These are phyloP conservation scores for Rhamphomyia laevipes DNA, from an alignment of 2,888 invertebrate genomes.

Conservation along the genomic window DNA sequence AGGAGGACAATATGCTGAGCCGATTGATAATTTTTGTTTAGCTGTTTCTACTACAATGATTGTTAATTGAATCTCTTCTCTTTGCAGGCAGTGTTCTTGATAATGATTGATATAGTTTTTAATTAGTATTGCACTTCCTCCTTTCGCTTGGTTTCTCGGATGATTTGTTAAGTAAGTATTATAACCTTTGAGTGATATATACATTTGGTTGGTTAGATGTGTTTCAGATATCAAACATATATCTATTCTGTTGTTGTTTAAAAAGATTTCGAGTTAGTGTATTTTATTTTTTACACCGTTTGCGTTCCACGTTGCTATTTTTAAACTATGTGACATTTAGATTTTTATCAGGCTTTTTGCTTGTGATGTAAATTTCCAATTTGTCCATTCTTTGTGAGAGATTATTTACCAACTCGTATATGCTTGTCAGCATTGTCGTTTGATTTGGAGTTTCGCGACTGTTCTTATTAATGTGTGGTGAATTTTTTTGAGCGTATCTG, in stretches of 20 bases:
- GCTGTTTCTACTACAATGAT: no score
- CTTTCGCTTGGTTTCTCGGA: no score
- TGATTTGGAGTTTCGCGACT: no score
- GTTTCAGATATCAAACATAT: not conserved
- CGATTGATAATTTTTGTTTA: no score
- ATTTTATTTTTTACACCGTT: not conserved
- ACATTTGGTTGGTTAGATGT: not conserved
- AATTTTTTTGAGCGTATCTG: not conserved
- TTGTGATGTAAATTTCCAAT: not conserved
- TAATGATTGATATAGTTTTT: no score
- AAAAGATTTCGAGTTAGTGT: not conserved
- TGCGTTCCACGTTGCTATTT: not conserved
- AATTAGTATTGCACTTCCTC: no score
- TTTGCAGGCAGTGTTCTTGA: no score
- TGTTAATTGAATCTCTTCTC: no score
- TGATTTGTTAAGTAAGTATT: no score
- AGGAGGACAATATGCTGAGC: no score
- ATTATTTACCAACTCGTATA: not conserved
- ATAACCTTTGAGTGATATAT: no score
- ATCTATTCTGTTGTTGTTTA: not conserved
- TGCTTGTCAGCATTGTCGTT: not conserved
- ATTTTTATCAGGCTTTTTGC: not conserved
- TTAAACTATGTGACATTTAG: not conserved
- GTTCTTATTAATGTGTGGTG: no score
- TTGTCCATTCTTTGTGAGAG: not conserved